These are phyloP conservation scores for Polyploca ridens DNA, from an alignment of 2,888 invertebrate genomes.

Conservation along the genomic window DNA sequence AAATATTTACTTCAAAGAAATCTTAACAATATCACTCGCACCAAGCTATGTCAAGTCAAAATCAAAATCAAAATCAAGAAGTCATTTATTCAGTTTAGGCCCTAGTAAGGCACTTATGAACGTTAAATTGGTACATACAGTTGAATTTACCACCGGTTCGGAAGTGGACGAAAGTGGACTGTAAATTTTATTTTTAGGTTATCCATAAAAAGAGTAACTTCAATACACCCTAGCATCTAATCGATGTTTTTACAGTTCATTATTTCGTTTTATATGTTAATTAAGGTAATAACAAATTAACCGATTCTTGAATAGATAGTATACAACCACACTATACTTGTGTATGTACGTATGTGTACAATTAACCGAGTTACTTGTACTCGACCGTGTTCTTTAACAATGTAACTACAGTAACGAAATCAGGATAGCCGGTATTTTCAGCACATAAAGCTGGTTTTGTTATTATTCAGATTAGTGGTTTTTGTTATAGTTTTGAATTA, in stretches of 20 bases:
- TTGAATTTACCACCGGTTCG: no score
- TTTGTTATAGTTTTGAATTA: neutral
- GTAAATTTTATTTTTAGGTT: no score
- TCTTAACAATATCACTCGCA: no score
- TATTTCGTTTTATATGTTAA: neutral
- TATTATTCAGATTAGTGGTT: neutral
- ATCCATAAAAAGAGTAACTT: no score
- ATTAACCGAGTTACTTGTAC: conserved; percentile 59
- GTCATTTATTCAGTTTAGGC: no score
- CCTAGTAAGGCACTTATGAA: no score
- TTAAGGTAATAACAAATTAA: neutral
- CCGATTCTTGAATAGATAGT: neutral
- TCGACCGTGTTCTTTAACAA: conserved; percentile 59
- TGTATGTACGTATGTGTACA: conserved; percentile 41
- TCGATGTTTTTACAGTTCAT: neutral
- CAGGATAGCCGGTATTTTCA: conserved; percentile 25
- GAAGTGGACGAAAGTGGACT: no score
- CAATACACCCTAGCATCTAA: no score
- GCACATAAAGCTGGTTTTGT: neutral
- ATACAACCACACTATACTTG: neutral
- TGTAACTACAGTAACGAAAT: conserved; percentile 38
- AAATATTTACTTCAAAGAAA: no score
- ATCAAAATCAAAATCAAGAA: no score
- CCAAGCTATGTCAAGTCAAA: no score
- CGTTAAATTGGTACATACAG: no score